A percentile compares a stretch with the other conserved stretches of the same genome.
phyloP scores from a whole-genome alignment of 2,113 vertebrate species.

The Cyanocitta stelleri region DNA sequence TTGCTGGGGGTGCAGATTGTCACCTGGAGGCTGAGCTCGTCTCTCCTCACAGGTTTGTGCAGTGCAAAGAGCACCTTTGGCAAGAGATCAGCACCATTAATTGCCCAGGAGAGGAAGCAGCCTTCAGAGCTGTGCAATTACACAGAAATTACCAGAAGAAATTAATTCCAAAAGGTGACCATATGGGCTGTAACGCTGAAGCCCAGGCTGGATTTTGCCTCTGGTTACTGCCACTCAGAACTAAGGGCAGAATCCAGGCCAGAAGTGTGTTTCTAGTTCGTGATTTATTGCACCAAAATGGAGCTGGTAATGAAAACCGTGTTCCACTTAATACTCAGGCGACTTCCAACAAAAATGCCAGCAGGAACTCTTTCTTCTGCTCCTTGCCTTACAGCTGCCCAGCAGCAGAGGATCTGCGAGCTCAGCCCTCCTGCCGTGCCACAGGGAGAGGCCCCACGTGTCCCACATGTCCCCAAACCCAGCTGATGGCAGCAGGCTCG shows the following conservation, averaged over 20 bases:
- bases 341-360: slow-evolving; percentile 37
- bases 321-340: neutral
- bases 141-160: slow-evolving; percentile 39
- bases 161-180: slow-evolving; percentile 58
- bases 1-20: neutral
- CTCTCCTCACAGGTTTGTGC: neutral
- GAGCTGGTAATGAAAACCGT: slow-evolving; percentile 36
- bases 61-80: neutral
- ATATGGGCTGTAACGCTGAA: neutral
- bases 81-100: neutral
- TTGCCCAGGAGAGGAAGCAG: slow-evolving; percentile 34
- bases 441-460: rapidly evolving
- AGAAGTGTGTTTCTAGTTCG: neutral
- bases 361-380: slow-evolving; percentile 16
- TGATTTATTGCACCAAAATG: slow-evolving; percentile 44
- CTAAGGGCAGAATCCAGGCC: slow-evolving; percentile 21
- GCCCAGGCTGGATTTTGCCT: neutral
- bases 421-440: neutral
- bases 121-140: slow-evolving; percentile 15
- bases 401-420: neutral
- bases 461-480: neutral
- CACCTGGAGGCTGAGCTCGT: neutral
- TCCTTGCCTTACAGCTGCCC: neutral
- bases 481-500: neutral
- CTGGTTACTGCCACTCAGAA: neutral